These are phyloP conservation scores for Panopea generosa DNA, from an alignment of 2,888 invertebrate species.

Conservation along the genomic window DNA sequence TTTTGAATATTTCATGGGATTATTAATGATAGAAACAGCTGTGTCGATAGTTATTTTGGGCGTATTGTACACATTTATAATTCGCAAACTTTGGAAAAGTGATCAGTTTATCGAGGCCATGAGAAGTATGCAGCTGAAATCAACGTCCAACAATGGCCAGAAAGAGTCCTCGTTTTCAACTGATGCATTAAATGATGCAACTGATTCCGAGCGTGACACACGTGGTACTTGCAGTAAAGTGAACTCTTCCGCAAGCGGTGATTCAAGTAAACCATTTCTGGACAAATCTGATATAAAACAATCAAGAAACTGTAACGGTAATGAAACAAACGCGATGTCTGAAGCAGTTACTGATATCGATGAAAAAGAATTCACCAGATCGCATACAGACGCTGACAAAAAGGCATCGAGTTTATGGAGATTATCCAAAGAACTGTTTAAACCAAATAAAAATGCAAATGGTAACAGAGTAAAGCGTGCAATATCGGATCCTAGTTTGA, in stretches of 20 bases:
- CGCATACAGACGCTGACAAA: background rate
- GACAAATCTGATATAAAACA: background rate
- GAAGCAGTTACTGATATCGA: too few species aligned
- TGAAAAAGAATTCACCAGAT: background rate
- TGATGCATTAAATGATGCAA: constrained; percentile 4
- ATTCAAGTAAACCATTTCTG: background rate
- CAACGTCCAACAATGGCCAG: background rate
- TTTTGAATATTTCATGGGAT: constrained; percentile 32
- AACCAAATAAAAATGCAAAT: too few species aligned
- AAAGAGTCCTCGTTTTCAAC: constrained; percentile 24
- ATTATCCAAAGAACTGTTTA: too few species aligned
- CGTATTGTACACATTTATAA: constrained; percentile 49
- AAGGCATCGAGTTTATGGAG: too few species aligned
- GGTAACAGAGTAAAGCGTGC: too few species aligned
- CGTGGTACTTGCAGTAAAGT: background rate
- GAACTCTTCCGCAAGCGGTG: background rate
- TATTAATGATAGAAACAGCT: constrained; percentile 41
- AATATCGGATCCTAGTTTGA: too few species aligned
- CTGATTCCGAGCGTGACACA: background rate
- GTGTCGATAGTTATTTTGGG: constrained; percentile 38
- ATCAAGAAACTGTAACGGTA: too few species aligned
- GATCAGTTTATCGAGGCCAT: constrained; percentile 51
- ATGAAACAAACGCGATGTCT: too few species aligned
- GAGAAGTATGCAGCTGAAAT: constrained; percentile 28
- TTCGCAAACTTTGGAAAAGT: constrained; percentile 46